A percentile compares a stretch with the other conserved stretches of the same genome.
Conservation (phyloP, 2,797 vertebrate species). For the Liasis olivaceus region DNA sequence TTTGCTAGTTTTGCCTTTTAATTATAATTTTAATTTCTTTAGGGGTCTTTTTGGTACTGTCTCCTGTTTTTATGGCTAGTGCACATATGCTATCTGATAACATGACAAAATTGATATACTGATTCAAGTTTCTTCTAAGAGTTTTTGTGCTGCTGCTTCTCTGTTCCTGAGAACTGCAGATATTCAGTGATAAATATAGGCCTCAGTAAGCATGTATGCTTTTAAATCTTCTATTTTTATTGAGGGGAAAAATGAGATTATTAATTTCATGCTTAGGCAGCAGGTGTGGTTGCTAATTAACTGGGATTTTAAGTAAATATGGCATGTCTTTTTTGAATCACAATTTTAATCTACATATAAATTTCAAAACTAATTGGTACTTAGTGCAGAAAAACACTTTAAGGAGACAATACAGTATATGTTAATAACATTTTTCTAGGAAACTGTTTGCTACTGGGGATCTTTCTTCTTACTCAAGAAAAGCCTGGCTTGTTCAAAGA, state of each 20-base stretch:
- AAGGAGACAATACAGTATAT: background rate
- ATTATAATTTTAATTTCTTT: too few species aligned
- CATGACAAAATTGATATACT: too few species aligned
- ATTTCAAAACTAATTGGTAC: slow-evolving; percentile 1
- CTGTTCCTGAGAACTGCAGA: background rate
- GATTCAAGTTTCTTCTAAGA: background rate
- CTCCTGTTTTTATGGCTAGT: background rate
- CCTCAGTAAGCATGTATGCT: background rate
- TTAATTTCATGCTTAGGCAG: background rate
- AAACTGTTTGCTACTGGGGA: background rate
- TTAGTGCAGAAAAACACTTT: background rate
- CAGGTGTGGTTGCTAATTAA: background rate
- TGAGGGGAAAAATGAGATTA: background rate
- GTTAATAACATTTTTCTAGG: background rate
- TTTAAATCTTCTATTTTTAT: slow-evolving; percentile 15
- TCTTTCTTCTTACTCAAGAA: background rate
- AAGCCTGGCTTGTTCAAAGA: background rate
- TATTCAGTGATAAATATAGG: background rate
- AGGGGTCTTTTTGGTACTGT: too few species aligned
- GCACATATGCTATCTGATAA: background rate
- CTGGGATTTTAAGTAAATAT: background rate
- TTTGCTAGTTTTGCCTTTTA: too few species aligned
- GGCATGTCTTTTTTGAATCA: background rate
- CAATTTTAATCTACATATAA: background rate
- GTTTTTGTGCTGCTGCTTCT: background rate